phyloP scores from a whole-genome alignment of 2,797 vertebrate genomes.

The Alouatta caraya region DNA sequence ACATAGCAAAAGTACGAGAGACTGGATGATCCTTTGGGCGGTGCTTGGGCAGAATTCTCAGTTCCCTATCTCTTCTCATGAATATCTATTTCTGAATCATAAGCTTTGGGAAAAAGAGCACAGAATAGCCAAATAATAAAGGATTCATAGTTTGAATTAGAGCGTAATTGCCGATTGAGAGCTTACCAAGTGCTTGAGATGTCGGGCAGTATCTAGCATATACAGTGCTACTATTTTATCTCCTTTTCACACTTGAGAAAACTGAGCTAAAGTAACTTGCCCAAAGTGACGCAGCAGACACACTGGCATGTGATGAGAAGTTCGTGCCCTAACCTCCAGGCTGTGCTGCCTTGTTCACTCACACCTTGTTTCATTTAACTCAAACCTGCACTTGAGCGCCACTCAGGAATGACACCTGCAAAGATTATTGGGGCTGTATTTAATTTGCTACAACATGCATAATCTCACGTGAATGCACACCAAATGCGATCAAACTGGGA shows the following conservation, averaged over 20 bases:
- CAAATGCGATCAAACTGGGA: neutral
- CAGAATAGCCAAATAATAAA: neutral
- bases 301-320: accelerated
- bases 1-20: neutral
- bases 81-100: neutral
- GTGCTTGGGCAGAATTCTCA: neutral
- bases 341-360: accelerated
- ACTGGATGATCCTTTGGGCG: neutral
- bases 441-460: neutral
- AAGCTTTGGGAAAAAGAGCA: neutral
- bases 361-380: neutral
- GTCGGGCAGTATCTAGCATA: too few relatives aligned
- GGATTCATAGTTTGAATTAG: neutral
- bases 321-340: neutral
- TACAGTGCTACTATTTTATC: neutral
- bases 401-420: neutral
- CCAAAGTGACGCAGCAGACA: neutral
- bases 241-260: neutral
- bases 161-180: neutral
- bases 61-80: neutral
- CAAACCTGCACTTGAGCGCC: neutral
- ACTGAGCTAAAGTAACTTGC: neutral
- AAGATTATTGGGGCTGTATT: neutral
- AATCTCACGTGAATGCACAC: neutral
- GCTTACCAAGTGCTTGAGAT: neutral